Evolutionary conservation across 1,140 invertebrate genomes (phyloP).

Genomic region (Helicoverpa armigera): DNA sequence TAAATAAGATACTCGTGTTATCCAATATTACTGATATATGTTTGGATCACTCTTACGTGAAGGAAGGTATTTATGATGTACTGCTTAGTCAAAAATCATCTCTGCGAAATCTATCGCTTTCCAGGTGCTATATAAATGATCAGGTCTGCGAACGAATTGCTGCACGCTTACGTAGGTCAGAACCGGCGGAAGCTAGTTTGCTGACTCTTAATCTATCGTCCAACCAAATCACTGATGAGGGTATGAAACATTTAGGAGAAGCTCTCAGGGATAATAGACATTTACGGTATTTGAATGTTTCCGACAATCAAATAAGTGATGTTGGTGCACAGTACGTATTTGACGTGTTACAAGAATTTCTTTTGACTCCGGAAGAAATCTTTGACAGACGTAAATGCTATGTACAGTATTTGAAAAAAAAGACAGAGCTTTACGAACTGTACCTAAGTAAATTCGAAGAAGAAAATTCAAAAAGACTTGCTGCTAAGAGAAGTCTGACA

Average conservation of each 20-base stretch:
- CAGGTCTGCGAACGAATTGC: constrained; percentile 61
- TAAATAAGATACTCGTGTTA: constrained; percentile 61
- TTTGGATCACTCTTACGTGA: constrained; percentile 61
- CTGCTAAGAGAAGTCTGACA: constrained; percentile 50
- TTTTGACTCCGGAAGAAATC: constrained; percentile 63
- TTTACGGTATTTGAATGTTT: constrained; percentile 74
- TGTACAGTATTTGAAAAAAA: constrained; percentile 62
- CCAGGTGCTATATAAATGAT: constrained; percentile 68
- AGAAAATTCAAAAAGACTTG: background rate
- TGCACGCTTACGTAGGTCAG: constrained; percentile 55
- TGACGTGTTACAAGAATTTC: constrained; percentile 64
- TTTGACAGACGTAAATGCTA: constrained; percentile 50
- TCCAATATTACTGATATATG: constrained; percentile 63
- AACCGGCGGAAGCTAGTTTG: constrained; percentile 58
- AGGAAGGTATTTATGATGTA: constrained; percentile 59
- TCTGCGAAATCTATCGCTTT: constrained; percentile 61
- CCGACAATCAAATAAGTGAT: constrained; percentile 70
- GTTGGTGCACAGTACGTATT: constrained; percentile 62
- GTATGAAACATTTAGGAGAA: constrained; percentile 60
- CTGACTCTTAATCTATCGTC: constrained; percentile 68
- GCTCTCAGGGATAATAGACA: constrained; percentile 68
- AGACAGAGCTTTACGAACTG: constrained; percentile 54
- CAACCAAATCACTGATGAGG: constrained; percentile 71
- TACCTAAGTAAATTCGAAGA: constrained; percentile 50
- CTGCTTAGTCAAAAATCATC: constrained; percentile 54